Evolutionary conservation across 1,140 invertebrate genomes (phyloP).

Genomic region (Sitobion miscanthi): DNA sequence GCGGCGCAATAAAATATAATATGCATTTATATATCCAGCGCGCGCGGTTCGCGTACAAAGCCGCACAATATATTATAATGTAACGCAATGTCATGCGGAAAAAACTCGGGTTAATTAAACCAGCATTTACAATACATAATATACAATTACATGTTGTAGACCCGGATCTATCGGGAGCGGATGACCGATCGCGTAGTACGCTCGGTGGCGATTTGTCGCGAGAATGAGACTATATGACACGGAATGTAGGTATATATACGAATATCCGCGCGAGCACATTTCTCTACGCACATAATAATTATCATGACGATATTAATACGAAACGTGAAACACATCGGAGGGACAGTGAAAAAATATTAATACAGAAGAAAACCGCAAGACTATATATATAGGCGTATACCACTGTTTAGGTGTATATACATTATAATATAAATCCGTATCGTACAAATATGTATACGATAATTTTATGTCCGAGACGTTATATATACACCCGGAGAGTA

Average conservation of each 20-base stretch:
- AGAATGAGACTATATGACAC: background rate
- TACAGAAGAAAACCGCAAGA: background rate
- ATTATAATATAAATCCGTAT: background rate
- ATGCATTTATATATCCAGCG: background rate
- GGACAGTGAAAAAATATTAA: background rate
- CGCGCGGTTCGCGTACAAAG: background rate
- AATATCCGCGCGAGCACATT: background rate
- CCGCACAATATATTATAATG: slow-evolving; percentile 18
- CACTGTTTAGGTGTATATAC: background rate
- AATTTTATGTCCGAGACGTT: background rate
- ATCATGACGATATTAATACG: background rate
- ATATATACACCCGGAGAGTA: background rate
- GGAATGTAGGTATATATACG: background rate
- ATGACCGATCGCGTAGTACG: background rate
- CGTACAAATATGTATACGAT: background rate
- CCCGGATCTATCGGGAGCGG: background rate
- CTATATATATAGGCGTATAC: no score
- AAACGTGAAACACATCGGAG: background rate
- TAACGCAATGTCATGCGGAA: background rate
- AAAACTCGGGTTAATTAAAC: slow-evolving; percentile 2
- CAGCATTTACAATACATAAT: background rate
- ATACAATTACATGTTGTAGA: background rate
- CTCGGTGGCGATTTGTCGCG: background rate
- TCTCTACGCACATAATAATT: background rate
- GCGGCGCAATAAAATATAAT: background rate